A percentile compares a stretch with the other conserved stretches of the same genome.
phyloP scores from a whole-genome alignment of 2,888 invertebrate species.

The Drosophila demipolita region DNA sequence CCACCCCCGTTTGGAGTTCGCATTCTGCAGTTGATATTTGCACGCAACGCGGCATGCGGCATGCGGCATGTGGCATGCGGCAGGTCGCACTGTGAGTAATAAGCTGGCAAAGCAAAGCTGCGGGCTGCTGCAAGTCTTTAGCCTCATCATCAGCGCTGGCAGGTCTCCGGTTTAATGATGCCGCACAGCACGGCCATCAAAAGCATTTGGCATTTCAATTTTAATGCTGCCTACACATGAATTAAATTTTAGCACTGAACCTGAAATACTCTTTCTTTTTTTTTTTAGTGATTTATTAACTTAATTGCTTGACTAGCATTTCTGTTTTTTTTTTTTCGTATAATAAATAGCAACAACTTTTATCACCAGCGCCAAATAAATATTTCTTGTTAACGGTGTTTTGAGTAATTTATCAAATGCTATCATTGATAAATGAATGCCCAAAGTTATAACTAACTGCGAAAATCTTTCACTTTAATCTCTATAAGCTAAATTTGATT shows the following conservation, averaged over 20 bases:
- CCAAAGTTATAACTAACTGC: background rate
- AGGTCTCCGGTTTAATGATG: slow-evolving; percentile 67
- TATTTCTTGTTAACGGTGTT: background rate
- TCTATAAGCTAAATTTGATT: background rate
- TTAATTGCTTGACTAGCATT: background rate
- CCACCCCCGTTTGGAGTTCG: slow-evolving; percentile 68
- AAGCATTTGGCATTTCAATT: slow-evolving; percentile 78
- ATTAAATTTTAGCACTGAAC: slow-evolving; percentile 31
- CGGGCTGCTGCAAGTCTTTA: slow-evolving; percentile 31
- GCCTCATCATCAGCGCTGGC: slow-evolving; percentile 46
- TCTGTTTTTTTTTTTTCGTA: background rate
- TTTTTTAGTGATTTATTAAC: slow-evolving; percentile 14
- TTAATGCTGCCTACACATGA: slow-evolving; percentile 53
- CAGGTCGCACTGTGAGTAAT: slow-evolving; percentile 15
- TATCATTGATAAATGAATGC: slow-evolving; percentile 2
- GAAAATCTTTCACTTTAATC: background rate
- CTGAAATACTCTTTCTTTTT: slow-evolving; percentile 31
- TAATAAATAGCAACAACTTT: background rate
- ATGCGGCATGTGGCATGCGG: slow-evolving; percentile 36
- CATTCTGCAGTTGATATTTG: slow-evolving; percentile 63
- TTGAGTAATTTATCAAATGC: background rate
- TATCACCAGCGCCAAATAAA: background rate
- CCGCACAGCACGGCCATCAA: slow-evolving; percentile 70
- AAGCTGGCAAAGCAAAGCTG: slow-evolving; percentile 40
- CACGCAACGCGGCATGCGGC: slow-evolving; percentile 66